Base-by-base conservation (phyloP, 2,888 invertebrate species). In the Helicoverpa assulta region DNA sequence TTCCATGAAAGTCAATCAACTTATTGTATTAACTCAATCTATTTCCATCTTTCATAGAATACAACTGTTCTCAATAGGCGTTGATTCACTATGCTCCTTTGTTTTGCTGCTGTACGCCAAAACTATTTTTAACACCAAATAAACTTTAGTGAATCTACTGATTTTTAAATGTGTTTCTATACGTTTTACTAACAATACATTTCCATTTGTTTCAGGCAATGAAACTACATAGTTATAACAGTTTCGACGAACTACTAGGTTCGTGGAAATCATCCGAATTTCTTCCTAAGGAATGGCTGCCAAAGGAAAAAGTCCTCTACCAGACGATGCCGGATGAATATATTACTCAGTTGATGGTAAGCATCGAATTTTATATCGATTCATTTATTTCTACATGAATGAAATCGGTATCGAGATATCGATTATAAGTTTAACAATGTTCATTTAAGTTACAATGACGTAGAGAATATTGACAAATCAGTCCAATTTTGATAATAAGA, bases 1-100 rank as follows among this genome's bases (percentile, higher is more conserved):
- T 94, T 93, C 92, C 91, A 90, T 92, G 91, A 91, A 92, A 92
- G 89, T 89, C 89, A 90, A 92, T 93, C 89, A 90, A 86, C 86
- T 60, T 81, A 81, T 80, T 82, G 81, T 82, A 86, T 86, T 87
- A 88, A 86, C 86, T 84, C 85, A 65, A 77, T 89, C 91, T 91
- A 92, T 93, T 92, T 92, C 87, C 84, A 90, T 89, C 87, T 81
- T 93, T 92, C 92, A 89, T 78, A 90, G 91, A 92, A 93, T 86
- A 78, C 86, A 89, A 89, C 85, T 78, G 82, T 72, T 75, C 69
- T 64, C 66, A 69, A 63, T 61, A 53, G 68, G 65, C 47, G 71
- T 81, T 89, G 86, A 89, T 78, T 88, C 86, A 88, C 76, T 43
- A 59, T 78, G 73, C 60, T 67, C 67, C 47, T 76, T 66, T 60